These are phyloP conservation scores for Cantharis rustica DNA, from an alignment of 2,888 invertebrate species.

Conservation along the genomic window DNA sequence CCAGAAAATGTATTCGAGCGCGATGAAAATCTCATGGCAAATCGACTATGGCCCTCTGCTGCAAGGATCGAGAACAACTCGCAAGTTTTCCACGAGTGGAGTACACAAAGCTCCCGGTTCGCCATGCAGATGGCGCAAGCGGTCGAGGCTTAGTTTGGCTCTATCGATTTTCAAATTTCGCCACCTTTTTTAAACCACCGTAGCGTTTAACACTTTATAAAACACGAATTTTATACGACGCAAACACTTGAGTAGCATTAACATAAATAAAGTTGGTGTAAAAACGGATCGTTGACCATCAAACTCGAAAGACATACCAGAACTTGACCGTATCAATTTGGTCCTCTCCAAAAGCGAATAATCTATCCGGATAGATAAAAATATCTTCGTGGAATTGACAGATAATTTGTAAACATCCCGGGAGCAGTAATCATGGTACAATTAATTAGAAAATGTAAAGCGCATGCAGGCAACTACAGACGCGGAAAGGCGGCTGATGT, in stretches of 20 bases:
- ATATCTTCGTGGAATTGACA: background rate
- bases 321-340: background rate
- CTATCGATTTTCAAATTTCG: background rate
- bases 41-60: conserved; percentile 23
- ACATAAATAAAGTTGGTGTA: background rate
- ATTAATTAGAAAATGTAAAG: conserved; percentile 4
- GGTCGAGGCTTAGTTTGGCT: background rate
- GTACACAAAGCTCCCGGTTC: background rate
- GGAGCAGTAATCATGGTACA: background rate
- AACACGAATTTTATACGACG: background rate
- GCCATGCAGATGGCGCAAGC: background rate
- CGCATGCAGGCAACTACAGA: conserved; percentile 17
- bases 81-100: background rate
- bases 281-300: background rate
- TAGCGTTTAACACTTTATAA: background rate
- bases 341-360: background rate
- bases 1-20: conserved; percentile 24
- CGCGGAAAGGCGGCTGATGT: conserved; percentile 25
- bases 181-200: background rate
- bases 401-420: background rate
- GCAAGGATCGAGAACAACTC: background rate
- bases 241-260: background rate
- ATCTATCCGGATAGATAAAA: background rate
- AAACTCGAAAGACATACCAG: too few species aligned
- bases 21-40: background rate